Evolutionary conservation across 2,113 vertebrate species (phyloP).

Genomic region (Leucoraja erinaceus): DNA sequence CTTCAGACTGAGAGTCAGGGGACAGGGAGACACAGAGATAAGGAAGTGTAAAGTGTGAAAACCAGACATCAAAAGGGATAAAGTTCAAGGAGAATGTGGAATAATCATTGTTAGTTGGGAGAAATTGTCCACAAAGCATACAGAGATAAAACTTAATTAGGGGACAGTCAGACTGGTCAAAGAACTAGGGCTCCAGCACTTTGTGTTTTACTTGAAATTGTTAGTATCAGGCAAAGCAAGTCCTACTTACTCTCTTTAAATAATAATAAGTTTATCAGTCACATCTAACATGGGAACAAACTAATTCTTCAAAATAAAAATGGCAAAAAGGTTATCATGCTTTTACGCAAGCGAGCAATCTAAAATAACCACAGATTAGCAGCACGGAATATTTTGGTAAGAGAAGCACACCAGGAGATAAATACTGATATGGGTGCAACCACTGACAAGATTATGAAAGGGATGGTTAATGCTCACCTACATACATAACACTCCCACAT

Average conservation of each 20-base stretch:
- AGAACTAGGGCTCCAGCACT: no score
- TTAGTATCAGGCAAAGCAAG: background rate
- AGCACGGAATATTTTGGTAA: background rate
- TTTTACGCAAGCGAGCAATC: background rate
- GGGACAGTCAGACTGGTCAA: no score
- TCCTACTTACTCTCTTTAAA: background rate
- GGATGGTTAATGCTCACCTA: background rate
- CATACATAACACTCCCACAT: background rate
- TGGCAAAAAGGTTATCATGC: background rate
- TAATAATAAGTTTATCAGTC: background rate
- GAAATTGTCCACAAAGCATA: no score
- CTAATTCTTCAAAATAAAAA: background rate
- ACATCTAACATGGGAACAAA: background rate
- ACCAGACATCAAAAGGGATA: no score
- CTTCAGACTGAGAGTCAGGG: no score
- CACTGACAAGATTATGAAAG: conserved; percentile 4
- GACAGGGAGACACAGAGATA: no score
- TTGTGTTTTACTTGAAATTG: background rate
- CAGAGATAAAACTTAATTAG: no score
- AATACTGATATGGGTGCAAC: background rate
- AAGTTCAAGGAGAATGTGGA: no score
- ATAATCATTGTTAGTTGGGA: no score
- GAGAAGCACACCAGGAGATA: background rate
- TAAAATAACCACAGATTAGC: background rate
- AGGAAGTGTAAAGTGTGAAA: no score